Base-by-base conservation (phyloP, 1,140 invertebrate genomes). In the Hydropsyche tenuis region DNA sequence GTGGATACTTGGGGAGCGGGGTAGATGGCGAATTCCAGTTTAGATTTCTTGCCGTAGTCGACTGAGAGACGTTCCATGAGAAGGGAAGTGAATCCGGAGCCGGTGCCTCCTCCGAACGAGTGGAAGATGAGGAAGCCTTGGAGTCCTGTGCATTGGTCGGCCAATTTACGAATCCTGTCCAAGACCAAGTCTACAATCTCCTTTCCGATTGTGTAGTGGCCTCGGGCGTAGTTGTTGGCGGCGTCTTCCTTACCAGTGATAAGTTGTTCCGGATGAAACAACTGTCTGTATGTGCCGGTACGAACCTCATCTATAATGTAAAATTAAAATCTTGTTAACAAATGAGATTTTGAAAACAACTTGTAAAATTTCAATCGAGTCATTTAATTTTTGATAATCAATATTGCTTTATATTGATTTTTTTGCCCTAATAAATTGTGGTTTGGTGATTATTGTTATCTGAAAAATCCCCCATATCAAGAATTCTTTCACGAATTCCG, bases 151-250 rank as follows among this genome's bases (percentile, higher is more conserved):
- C 92, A 93, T 80, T 92, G 90, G 81, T 94, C 92, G 18, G 92
- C 90, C 64, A 92, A 81, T 80, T 91, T 92, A 25, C 91, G 85
- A 74, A 92, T 87, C 11, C 92, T 86, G 80, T 94, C 93, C 42
- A 94, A 82, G 0, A 94, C 93, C 5, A 93, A 82, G 79, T 94
- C 93, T 1, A 95, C 91, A 74, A 94, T 91, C 84, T 93, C 94
- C 81, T 92, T 94, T 78, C 93, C 93, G 79, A 95, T 93, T 73
- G 93, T 95, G 85, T 95, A 95, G 84, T 95, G 93, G 30, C 93
- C 93, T 30, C 93, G 84, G 7, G 92, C 93, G 80, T 94, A 94
- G 82, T 94, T 94, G 81, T 94, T 94, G 37, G 93, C 93, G 9
- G 92, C 93, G 81, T 94, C 93, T 82, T 94, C 92, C 80, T 88